A percentile compares a stretch with the other conserved stretches of the same genome.
Evolutionary conservation across 2,797 vertebrate species (phyloP).

Genomic region (Crax fasciolata): DNA sequence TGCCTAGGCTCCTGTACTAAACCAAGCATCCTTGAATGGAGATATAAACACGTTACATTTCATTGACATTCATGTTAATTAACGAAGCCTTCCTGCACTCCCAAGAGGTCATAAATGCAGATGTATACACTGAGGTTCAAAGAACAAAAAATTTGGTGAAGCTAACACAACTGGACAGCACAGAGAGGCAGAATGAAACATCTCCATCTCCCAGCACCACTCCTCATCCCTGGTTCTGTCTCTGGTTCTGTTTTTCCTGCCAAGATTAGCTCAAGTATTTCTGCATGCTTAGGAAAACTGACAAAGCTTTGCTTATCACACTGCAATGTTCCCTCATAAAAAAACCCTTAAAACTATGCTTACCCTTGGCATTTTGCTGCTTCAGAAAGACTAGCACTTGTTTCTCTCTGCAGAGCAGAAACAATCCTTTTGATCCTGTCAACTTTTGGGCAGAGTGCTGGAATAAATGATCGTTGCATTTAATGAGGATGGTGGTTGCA

Average conservation of each 20-base stretch:
- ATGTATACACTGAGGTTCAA: neutral
- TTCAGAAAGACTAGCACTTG: neutral
- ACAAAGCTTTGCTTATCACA: conserved; percentile 28
- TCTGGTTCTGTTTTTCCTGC: neutral
- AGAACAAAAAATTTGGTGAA: conserved; percentile 1
- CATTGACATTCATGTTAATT: neutral
- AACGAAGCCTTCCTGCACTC: neutral
- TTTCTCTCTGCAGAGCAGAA: neutral
- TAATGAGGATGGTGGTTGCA: neutral
- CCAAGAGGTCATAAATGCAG: neutral
- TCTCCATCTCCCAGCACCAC: neutral
- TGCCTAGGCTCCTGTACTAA: neutral
- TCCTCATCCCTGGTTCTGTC: neutral
- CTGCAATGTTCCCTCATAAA: conserved; percentile 5
- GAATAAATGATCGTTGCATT: neutral
- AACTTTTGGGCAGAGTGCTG: neutral
- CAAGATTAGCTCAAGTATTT: conserved; percentile 37
- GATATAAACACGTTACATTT: neutral
- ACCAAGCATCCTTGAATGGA: neutral
- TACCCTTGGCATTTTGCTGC: conserved; percentile 33
- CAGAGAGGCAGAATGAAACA: neutral
- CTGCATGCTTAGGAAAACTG: conserved; percentile 26
- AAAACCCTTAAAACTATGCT: conserved; percentile 37
- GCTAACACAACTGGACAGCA: neutral
- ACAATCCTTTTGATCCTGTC: neutral